A percentile compares a stretch with the other conserved stretches of the same genome.
phyloP scores from a whole-genome alignment of 2,888 invertebrate species.

The Drosophila vallismaia region DNA sequence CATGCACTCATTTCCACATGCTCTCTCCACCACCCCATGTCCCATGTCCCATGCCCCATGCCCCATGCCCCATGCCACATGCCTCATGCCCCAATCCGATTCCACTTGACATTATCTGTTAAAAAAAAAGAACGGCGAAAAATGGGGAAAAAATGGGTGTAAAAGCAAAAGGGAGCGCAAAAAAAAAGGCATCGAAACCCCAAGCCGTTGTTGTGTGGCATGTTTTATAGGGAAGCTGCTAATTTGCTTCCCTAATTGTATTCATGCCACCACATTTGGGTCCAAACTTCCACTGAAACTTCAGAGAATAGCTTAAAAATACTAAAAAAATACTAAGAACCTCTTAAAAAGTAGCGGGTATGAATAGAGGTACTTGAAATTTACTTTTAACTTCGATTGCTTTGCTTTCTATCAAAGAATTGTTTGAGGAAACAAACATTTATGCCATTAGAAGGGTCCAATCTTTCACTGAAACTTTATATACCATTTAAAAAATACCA shows the following conservation, averaged over 20 bases:
- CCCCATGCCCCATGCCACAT: neutral
- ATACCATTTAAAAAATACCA: too few relatives aligned
- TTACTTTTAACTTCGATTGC: too few relatives aligned
- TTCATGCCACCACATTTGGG: too few relatives aligned
- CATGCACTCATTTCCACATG: conserved; percentile 49
- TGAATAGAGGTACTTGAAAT: too few relatives aligned
- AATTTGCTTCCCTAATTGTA: too few relatives aligned
- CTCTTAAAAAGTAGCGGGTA: too few relatives aligned
- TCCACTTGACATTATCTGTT: conserved; percentile 27
- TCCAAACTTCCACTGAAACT: too few relatives aligned
- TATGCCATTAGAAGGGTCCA: neutral
- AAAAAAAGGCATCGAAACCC: neutral
- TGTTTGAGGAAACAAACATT: too few relatives aligned
- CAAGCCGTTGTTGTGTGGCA: neutral
- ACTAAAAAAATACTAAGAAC: too few relatives aligned
- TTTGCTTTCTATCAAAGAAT: too few relatives aligned
- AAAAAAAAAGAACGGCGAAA: neutral
- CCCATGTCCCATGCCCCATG: neutral
- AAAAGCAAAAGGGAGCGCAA: neutral
- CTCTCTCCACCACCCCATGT: conserved; percentile 12
- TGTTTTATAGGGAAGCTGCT: neutral
- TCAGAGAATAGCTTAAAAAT: too few relatives aligned
- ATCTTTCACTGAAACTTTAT: neutral
- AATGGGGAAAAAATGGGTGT: neutral
- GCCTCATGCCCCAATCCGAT: neutral